phyloP scores from a whole-genome alignment of 2,797 vertebrate species.

The Lutjanus campechanus region DNA sequence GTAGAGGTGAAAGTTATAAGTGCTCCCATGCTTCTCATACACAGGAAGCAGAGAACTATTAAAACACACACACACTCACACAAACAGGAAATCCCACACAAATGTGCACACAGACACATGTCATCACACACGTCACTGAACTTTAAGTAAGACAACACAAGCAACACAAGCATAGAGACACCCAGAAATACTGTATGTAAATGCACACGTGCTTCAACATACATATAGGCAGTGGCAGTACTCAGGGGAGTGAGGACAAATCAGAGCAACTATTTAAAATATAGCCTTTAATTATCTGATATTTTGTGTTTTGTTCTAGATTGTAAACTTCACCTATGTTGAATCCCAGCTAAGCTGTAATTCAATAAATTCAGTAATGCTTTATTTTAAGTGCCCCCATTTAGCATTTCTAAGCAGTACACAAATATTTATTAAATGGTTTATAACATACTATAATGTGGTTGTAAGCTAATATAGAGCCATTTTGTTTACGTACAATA shows the following conservation, averaged over 20 bases:
- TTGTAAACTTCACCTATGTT: background rate
- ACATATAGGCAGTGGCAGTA: background rate
- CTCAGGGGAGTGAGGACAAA: background rate
- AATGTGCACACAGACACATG: constrained; percentile 4
- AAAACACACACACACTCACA: background rate
- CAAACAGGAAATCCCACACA: constrained; percentile 13
- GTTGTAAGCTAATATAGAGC: background rate
- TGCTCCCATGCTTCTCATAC: constrained; percentile 37
- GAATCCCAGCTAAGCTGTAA: background rate
- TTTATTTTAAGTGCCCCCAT: background rate
- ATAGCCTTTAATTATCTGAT: background rate
- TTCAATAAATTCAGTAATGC: background rate
- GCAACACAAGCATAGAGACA: background rate
- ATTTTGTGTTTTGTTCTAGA: background rate
- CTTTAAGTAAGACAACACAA: background rate
- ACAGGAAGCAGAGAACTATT: constrained; percentile 21
- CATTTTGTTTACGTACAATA: background rate
- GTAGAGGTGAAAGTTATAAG: constrained; percentile 43
- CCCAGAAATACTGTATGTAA: background rate
- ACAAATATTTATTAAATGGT: background rate
- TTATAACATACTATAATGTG: background rate
- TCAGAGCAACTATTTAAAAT: background rate
- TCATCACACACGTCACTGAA: background rate
- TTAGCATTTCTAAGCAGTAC: background rate
- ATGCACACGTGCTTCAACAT: background rate